Conservation (phyloP, 2,113 vertebrate species). For the Gymnobelideus leadbeateri region DNA sequence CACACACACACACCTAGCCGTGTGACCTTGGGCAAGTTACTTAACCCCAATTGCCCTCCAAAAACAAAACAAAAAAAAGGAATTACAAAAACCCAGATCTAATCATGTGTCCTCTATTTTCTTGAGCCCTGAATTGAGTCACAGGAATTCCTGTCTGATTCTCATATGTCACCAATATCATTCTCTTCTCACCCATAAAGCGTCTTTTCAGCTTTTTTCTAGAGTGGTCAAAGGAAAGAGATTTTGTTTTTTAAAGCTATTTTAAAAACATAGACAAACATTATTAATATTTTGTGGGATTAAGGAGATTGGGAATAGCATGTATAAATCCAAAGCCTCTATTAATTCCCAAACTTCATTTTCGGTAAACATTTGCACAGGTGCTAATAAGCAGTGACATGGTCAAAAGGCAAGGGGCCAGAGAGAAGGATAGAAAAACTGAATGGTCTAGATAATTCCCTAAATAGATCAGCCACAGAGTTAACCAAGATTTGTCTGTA, state of each 20-base stretch:
- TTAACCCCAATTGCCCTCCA: no score
- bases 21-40: no score
- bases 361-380: neutral
- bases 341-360: neutral
- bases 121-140: neutral
- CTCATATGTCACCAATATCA: neutral
- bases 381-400: accelerated
- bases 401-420: neutral
- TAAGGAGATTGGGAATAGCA: neutral
- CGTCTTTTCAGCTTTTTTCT: neutral
- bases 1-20: no score
- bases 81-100: neutral
- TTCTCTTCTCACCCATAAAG: neutral
- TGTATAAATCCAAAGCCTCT: neutral
- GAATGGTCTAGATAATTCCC: neutral
- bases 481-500: neutral
- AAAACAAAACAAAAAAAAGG: no score
- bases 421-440: neutral
- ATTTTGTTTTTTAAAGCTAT: neutral
- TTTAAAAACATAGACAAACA: slow-evolving; percentile 9
- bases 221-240: neutral
- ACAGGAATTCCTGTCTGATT: neutral
- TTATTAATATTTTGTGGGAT: neutral
- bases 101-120: neutral
- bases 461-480: neutral